phyloP scores from a whole-genome alignment of 2,113 vertebrate genomes.

The Acanthochromis polyacanthus region DNA sequence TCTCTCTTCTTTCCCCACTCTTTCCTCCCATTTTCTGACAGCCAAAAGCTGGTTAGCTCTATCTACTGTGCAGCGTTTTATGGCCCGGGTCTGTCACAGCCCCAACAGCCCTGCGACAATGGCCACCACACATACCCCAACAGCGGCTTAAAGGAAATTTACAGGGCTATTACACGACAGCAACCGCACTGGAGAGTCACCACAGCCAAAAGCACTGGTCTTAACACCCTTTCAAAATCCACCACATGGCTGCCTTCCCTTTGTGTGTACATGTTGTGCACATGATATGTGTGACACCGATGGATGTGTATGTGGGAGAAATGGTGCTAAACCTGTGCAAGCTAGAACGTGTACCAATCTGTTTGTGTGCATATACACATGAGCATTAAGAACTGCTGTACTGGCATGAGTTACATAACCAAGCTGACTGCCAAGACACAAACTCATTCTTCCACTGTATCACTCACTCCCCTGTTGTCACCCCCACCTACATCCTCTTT shows the following conservation, averaged over 20 bases:
- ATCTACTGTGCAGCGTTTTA: conserved; percentile 56
- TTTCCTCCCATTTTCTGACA: conserved; percentile 17
- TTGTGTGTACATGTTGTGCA: conserved; percentile 21
- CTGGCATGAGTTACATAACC: conserved; percentile 74
- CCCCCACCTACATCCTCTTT: conserved; percentile 21
- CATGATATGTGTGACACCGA: not conserved
- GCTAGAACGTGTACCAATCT: not conserved
- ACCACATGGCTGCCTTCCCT: conserved; percentile 47
- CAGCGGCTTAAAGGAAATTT: conserved; percentile 79
- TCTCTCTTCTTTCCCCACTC: conserved; percentile 10
- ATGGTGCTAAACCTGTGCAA: not conserved
- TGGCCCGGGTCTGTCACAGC: conserved; percentile 52
- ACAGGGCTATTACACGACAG: conserved; percentile 75
- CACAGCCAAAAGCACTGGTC: conserved; percentile 64
- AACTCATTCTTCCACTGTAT: conserved; percentile 44
- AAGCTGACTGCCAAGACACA: conserved; percentile 67
- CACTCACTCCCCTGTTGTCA: conserved; percentile 35
- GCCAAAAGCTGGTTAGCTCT: conserved; percentile 62
- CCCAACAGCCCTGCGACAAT: conserved; percentile 63
- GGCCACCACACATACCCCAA: conserved; percentile 57
- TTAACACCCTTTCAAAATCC: conserved; percentile 57
- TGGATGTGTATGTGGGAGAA: not conserved
- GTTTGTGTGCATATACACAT: not conserved
- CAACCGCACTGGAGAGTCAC: conserved; percentile 68
- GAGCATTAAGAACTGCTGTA: conserved; percentile 62